phyloP scores from a whole-genome alignment of 2,797 vertebrate species.

The Echiichthys vipera region DNA sequence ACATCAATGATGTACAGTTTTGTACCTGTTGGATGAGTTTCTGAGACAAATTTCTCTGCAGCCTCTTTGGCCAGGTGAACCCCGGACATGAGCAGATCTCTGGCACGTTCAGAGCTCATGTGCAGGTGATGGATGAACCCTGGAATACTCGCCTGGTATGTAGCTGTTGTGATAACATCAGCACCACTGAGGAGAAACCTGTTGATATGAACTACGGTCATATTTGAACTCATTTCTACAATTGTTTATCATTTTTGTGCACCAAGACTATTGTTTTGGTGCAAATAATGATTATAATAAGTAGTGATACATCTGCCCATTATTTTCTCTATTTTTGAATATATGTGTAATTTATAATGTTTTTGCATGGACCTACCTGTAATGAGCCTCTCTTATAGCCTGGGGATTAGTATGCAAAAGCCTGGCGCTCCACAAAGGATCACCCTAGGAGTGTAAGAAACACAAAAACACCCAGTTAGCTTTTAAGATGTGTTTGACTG shows the following conservation, averaged over 20 bases:
- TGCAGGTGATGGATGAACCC: constrained; percentile 83
- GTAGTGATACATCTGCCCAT: background rate
- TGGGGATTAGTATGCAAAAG: constrained; percentile 84
- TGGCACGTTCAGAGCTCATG: constrained; percentile 74
- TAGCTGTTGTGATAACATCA: constrained; percentile 86
- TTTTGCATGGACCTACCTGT: constrained; percentile 73
- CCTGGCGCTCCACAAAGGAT: constrained; percentile 88
- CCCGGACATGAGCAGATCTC: constrained; percentile 82
- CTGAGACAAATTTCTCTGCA: constrained; percentile 65
- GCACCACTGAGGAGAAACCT: constrained; percentile 86
- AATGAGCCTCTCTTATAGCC: constrained; percentile 83
- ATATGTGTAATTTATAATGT: background rate
- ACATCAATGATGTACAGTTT: background rate
- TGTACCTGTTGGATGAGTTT: constrained; percentile 63
- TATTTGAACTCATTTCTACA: background rate
- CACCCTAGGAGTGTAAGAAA: constrained; percentile 83
- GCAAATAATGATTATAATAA: background rate
- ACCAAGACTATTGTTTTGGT: background rate
- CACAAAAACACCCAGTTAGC: too few species aligned
- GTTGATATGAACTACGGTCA: background rate
- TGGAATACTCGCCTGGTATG: constrained; percentile 86
- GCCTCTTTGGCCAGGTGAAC: constrained; percentile 84
- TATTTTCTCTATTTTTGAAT: background rate
- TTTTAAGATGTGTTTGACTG: too few species aligned
- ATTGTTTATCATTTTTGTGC: background rate